Conservation (phyloP, 1,140 invertebrate species). For the Anastrepha obliqua region DNA sequence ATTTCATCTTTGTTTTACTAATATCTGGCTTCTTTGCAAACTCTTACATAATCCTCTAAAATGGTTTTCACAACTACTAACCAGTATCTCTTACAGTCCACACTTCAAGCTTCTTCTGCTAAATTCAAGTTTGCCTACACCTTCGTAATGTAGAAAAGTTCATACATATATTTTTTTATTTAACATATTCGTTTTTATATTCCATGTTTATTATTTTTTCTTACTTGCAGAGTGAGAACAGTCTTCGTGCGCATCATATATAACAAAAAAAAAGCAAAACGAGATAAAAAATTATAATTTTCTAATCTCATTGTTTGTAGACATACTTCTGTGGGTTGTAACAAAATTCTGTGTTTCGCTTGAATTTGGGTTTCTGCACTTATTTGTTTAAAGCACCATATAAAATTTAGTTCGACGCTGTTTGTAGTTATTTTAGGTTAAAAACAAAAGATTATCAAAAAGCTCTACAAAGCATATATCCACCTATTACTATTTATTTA, state of each 20-base stretch:
- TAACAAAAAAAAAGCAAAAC: conserved; percentile 14
- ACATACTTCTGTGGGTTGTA: neutral
- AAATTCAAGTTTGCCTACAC: neutral
- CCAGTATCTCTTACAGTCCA: no score
- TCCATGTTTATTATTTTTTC: conserved; percentile 47
- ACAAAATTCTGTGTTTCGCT: conserved; percentile 12
- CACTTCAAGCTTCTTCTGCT: neutral
- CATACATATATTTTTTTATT: neutral
- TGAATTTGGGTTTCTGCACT: conserved; percentile 44
- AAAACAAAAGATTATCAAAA: neutral
- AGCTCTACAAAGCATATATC: neutral
- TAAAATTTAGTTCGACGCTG: neutral
- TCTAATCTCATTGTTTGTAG: conserved; percentile 13
- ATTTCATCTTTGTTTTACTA: no score
- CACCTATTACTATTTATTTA: conserved; percentile 47
- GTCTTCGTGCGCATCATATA: conserved; percentile 54
- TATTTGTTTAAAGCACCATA: conserved; percentile 37
- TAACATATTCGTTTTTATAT: conserved; percentile 34
- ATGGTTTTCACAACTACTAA: neutral
- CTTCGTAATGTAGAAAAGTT: neutral
- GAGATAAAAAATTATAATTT: neutral
- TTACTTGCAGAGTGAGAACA: conserved; percentile 57
- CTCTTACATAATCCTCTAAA: neutral
- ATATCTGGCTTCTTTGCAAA: neutral
- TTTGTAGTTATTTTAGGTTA: neutral